Base-by-base conservation (phyloP, 2,113 vertebrate species). In the Psittacara wagleri region DNA sequence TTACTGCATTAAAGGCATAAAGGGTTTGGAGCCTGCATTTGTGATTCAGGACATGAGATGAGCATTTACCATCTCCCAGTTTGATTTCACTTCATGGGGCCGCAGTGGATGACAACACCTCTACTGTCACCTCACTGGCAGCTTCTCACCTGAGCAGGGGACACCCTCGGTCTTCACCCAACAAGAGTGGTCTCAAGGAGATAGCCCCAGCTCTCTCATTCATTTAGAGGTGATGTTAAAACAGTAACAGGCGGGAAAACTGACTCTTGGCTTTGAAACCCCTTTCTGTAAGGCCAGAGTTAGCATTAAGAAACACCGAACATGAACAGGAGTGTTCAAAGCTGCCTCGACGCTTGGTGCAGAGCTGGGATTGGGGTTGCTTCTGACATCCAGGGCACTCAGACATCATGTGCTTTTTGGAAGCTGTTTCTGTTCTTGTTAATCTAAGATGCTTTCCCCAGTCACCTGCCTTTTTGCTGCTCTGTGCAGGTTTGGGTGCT, bases 241-340 rank as follows among this genome's bases (percentile, higher is more conserved):
- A 61, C n/a, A 31, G 33, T 27, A 75, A 28, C 8, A 4, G 13
- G 29, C 0, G 1, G 17, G 78, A 51, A 67, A 43, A 23, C 27
- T 4, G 31, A 27, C 41, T 84, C 35, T n/a, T 49, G 41, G 29
- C 25, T 73, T 69, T 41, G 44, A 46, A 64, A 86, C 7, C 10
- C 39, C 27, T 62, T 37, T n/a, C 80, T 31, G 37, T 63, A 19
- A 46, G 41, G 67, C 17, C n/a, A 28, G 68, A 70, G 33, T 10
- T 18, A 8, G 4, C 28, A 28, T 7, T 18, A 39, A 52, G 67
- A 33, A 39, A 2, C 1, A 1, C 27, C 24, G 17, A 1, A 17
- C 13, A 5, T 1, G 25, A 54, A 13, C 31, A 35, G 46, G 31
- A 27, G 66, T 0, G 13, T 17, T 28, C 63, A 46, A n/a, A 64